Percentiles rank a stretch among this genome's conserved stretches.
Evolutionary conservation across 2,888 invertebrate genomes (phyloP).

Genomic region (Coenonympha arcania): DNA sequence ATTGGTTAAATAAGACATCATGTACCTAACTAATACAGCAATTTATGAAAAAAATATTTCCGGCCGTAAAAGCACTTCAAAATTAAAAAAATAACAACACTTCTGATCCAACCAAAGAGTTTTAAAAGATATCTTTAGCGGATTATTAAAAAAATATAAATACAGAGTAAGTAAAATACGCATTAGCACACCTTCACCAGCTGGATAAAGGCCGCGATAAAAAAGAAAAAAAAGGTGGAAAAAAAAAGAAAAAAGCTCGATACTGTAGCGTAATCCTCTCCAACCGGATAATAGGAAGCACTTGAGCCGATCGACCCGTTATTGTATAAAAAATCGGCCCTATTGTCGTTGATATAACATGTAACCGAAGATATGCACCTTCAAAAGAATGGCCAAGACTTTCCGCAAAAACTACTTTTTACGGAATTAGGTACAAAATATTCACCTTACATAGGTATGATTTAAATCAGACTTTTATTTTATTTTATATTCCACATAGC

Average conservation of each 20-base stretch:
- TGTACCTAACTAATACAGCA: no score
- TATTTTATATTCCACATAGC: no score
- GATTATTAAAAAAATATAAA: conserved; percentile 53
- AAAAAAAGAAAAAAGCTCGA: conserved; percentile 46
- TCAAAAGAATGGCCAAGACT: no score
- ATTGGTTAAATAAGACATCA: no score
- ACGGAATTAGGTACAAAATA: no score
- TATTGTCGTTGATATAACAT: background rate
- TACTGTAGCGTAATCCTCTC: conserved; percentile 66
- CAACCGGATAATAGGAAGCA: conserved; percentile 65
- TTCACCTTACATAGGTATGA: no score
- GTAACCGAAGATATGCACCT: background rate
- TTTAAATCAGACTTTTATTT: no score
- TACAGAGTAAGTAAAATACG: conserved; percentile 54
- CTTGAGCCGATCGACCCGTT: conserved; percentile 70
- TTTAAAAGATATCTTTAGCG: conserved; percentile 35
- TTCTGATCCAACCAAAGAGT: conserved; percentile 2
- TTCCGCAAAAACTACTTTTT: no score
- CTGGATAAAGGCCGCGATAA: conserved; percentile 52
- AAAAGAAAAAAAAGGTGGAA: conserved; percentile 39
- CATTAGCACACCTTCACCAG: conserved; percentile 64
- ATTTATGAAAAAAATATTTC: background rate
- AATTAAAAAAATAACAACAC: background rate
- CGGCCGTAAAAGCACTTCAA: background rate
- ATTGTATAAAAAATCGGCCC: conserved; percentile 50